Evolutionary conservation across 2,113 vertebrate species (phyloP).

Genomic region (Daubentonia madagascariensis): DNA sequence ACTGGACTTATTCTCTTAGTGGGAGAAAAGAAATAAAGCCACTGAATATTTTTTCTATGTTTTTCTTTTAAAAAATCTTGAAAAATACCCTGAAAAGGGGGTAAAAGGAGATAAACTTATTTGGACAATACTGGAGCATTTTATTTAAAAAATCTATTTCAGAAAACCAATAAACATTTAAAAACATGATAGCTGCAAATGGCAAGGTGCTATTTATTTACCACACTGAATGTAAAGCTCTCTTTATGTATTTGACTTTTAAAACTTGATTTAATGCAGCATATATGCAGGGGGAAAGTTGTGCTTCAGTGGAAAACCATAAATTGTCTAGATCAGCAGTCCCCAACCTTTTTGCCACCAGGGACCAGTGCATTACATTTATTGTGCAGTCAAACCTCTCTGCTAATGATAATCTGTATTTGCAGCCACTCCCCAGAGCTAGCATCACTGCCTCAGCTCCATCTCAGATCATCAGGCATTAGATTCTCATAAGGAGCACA

Average conservation of each 20-base stretch:
- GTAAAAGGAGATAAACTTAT: conserved; percentile 3
- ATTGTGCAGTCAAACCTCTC: too few relatives aligned
- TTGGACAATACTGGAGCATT: background rate
- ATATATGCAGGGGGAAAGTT: background rate
- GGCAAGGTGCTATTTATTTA: background rate
- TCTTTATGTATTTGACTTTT: background rate
- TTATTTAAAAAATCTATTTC: conserved; percentile 18
- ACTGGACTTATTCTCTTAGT: background rate
- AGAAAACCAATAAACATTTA: background rate
- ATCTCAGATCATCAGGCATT: too few relatives aligned
- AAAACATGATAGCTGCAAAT: background rate
- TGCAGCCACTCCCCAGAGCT: too few relatives aligned
- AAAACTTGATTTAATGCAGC: background rate
- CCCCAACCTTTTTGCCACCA: too few relatives aligned
- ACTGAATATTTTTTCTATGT: background rate
- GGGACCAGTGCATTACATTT: too few relatives aligned
- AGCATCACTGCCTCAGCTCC: too few relatives aligned
- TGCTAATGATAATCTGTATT: too few relatives aligned
- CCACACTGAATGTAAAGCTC: background rate
- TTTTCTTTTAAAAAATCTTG: background rate
- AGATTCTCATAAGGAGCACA: too few relatives aligned
- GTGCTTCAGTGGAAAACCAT: background rate
- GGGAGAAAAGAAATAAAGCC: background rate
- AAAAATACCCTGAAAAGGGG: background rate
- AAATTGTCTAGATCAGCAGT: background rate